Evolutionary conservation across 2,888 invertebrate genomes (phyloP), one percentile per base, ranked within the genome.

Genomic region (Hoplodrina blanda): DNA sequence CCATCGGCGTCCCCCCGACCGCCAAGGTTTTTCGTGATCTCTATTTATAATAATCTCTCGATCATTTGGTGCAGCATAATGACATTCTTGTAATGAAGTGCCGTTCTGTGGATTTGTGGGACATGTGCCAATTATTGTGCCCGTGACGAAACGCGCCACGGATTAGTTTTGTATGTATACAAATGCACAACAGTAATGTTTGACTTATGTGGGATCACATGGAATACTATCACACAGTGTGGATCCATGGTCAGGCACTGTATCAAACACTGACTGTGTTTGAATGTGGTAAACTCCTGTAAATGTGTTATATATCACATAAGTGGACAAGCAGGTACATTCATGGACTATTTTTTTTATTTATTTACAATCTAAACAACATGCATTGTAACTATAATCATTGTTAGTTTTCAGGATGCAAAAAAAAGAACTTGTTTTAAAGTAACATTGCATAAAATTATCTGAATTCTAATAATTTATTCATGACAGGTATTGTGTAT

Each of bases 1-100:
- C 87, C 85, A 82, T 83, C 89, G 89, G 92, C 91, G 92, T 92
- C 90, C 88, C 76, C 79, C 82, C 87, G 88, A 84, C 83, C 85
- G 87, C 88, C 95, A 94, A 95, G 94, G 94, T 94, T 94, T 92
- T 82, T 89, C 88, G 87, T 89, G 90, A 91, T 93, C 94, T 93
- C 94, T 96, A 95, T 96, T 95, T 95, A 92, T 95, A 95, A 93
- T 95, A 95, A 94, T 93, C 89, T 91, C 90, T 90, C 90, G 92
- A 95, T 94, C 91, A 91, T 92, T 92, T 93, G 92, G 91, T 95
- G 94, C 94, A 93, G 89, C 89, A 92, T 94, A 95, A 94, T 95
- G 95, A 95, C 94, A 95, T 94, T 94, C 92, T 94, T 94, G 93
- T 95, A 93, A 94, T 94, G 95, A 93, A 95, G 93, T 95, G 91